A percentile compares a stretch with the other conserved stretches of the same genome.
Conservation (phyloP, 30 jellyfish, hydroid and myxozoan species). For the Hydractinia symbiolongicarpus region DNA sequence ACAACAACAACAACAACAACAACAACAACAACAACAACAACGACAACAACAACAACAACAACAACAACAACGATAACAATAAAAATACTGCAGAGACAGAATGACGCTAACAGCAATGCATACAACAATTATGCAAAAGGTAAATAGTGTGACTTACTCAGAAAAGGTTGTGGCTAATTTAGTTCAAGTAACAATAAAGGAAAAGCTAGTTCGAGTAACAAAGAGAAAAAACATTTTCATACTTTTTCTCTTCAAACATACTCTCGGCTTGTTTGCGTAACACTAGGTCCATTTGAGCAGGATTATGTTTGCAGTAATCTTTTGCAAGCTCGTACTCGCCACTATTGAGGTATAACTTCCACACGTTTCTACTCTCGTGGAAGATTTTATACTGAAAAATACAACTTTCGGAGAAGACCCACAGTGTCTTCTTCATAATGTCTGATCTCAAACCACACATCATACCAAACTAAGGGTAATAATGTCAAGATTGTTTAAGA, state of each 20-base stretch:
- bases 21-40: too few relatives aligned
- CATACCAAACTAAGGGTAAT: conserved; percentile 48
- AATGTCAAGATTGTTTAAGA: neutral
- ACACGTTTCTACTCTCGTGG: conserved; percentile 81
- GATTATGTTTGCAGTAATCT: conserved; percentile 86
- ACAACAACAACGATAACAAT: too few relatives aligned
- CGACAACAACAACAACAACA: too few relatives aligned
- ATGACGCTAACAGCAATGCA: too few relatives aligned
- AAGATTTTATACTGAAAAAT: conserved; percentile 60
- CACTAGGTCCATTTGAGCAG: conserved; percentile 86
- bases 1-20: too few relatives aligned
- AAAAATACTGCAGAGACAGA: too few relatives aligned
- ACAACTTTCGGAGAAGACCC: conserved; percentile 79
- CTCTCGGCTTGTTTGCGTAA: conserved; percentile 87
- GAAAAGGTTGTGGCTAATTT: too few relatives aligned
- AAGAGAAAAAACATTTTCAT: neutral
- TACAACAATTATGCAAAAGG: too few relatives aligned
- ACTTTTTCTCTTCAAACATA: conserved; percentile 58
- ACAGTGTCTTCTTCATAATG: conserved; percentile 42
- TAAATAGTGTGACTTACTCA: too few relatives aligned
- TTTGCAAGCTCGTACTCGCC: conserved; percentile 76
- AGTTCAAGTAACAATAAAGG: too few relatives aligned
- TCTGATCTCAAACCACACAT: conserved; percentile 75
- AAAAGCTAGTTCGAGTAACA: neutral
- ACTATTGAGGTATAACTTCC: conserved; percentile 66